A percentile compares a stretch with the other conserved stretches of the same genome.
Evolutionary conservation across 2,113 vertebrate genomes (phyloP).

Genomic region (Leucosticte australis): DNA sequence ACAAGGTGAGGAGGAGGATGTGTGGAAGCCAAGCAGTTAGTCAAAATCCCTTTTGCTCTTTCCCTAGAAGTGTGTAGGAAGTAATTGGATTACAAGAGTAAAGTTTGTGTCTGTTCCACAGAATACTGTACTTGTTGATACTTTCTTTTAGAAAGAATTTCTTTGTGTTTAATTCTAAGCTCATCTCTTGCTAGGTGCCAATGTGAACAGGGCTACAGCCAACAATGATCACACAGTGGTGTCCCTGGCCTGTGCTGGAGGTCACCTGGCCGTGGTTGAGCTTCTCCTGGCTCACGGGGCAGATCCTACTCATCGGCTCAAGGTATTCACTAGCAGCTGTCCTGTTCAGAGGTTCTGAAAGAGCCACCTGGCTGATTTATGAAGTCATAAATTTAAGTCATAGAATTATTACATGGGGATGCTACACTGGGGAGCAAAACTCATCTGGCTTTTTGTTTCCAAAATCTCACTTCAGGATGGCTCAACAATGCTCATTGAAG

Average conservation of each 20-base stretch:
- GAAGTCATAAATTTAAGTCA: not conserved
- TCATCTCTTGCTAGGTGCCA: conserved; percentile 84
- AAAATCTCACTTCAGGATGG: conserved; percentile 83
- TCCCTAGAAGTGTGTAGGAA: not conserved
- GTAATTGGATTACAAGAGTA: not conserved
- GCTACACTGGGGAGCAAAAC: not conserved
- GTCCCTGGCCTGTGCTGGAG: conserved; percentile 95
- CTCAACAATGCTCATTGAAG: conserved; percentile 99
- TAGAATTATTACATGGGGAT: not conserved
- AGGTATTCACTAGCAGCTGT: conserved; percentile 76
- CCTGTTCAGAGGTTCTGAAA: not conserved
- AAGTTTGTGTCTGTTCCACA: not conserved
- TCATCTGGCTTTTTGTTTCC: conserved; percentile 18
- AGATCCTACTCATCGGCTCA: conserved; percentile 96
- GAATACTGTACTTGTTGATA: not conserved
- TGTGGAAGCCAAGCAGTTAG: not conserved
- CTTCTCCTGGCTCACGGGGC: conserved; percentile 95
- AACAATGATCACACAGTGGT: conserved; percentile 99
- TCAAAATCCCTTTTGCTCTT: not conserved
- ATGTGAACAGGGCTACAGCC: conserved; percentile 95
- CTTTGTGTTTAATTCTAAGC: not conserved
- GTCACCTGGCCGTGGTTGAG: conserved; percentile 96
- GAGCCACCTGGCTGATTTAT: not conserved
- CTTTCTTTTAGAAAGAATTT: not conserved
- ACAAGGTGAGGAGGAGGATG: not conserved